Percentiles rank a stretch among this genome's conserved stretches.
Conservation (phyloP, 2,888 invertebrate genomes). For the Acronicta psi region DNA sequence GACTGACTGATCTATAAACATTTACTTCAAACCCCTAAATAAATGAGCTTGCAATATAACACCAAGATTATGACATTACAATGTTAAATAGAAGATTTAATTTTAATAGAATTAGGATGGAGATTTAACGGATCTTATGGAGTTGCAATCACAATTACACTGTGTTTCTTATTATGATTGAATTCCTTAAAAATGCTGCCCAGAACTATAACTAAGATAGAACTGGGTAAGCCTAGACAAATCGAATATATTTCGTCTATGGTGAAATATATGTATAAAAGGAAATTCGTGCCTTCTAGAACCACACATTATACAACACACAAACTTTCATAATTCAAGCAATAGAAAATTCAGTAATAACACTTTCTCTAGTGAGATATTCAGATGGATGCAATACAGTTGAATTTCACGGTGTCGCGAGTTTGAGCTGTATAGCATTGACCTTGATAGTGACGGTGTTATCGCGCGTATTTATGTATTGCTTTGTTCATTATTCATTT, state of each 20-base stretch:
- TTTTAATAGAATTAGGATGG: too few species aligned
- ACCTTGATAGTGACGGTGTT: constrained; percentile 35
- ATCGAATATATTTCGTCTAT: neutral
- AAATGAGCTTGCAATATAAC: too few species aligned
- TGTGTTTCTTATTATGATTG: too few species aligned
- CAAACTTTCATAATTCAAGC: constrained; percentile 29
- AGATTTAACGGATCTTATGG: too few species aligned
- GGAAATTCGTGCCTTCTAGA: constrained; percentile 1
- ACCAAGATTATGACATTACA: too few species aligned
- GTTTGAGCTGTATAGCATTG: constrained; percentile 27
- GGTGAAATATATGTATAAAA: neutral
- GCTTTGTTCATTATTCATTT: constrained; percentile 2
- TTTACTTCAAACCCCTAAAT: too few species aligned
- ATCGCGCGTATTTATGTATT: constrained; percentile 15
- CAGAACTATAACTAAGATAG: too few species aligned
- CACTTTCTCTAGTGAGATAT: constrained; percentile 45
- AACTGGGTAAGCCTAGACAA: too few species aligned
- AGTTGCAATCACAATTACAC: too few species aligned
- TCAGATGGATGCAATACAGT: constrained; percentile 39
- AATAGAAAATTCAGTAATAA: constrained; percentile 23
- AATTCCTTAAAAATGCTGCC: too few species aligned
- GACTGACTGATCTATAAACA: too few species aligned
- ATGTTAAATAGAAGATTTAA: too few species aligned
- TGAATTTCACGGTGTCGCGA: constrained; percentile 39
- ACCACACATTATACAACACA: neutral